Evolutionary conservation across 2,797 vertebrate genomes (phyloP).

Genomic region (Pelodytes ibericus): DNA sequence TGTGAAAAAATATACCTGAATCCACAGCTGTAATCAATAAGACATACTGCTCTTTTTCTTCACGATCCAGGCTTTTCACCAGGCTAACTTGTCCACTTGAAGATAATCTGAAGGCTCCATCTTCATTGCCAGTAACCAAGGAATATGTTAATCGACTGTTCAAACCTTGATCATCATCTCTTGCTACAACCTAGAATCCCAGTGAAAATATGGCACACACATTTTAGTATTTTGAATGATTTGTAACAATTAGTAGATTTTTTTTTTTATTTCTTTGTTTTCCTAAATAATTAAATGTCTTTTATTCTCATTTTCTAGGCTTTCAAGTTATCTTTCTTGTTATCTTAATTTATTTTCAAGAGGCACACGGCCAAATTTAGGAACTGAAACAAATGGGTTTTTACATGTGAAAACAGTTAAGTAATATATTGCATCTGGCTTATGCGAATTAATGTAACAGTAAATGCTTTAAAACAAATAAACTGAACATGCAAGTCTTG

Average conservation of each 20-base stretch:
- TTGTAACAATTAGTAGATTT: too few relatives aligned
- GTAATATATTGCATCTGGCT: neutral
- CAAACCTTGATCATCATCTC: slow-evolving; percentile 88
- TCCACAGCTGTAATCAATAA: slow-evolving; percentile 88
- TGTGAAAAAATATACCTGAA: slow-evolving; percentile 75
- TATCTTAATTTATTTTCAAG: too few relatives aligned
- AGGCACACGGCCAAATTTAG: too few relatives aligned
- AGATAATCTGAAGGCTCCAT: slow-evolving; percentile 83
- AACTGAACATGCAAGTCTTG: too few relatives aligned
- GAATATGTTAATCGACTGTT: slow-evolving; percentile 89
- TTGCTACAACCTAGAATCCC: slow-evolving; percentile 83
- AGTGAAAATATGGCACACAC: neutral
- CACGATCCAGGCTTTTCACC: slow-evolving; percentile 85
- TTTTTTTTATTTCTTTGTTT: too few relatives aligned
- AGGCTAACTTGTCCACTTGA: slow-evolving; percentile 85
- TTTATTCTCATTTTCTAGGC: too few relatives aligned
- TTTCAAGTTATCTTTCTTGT: too few relatives aligned
- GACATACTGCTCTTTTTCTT: slow-evolving; percentile 78
- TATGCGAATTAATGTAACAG: too few relatives aligned
- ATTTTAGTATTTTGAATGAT: neutral
- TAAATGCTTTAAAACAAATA: too few relatives aligned
- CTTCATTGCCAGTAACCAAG: slow-evolving; percentile 82
- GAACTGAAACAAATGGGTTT: too few relatives aligned
- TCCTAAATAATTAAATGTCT: too few relatives aligned
- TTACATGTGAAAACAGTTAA: neutral